Conservation (phyloP, 1,140 invertebrate genomes). For the Zophobas atratus region DNA sequence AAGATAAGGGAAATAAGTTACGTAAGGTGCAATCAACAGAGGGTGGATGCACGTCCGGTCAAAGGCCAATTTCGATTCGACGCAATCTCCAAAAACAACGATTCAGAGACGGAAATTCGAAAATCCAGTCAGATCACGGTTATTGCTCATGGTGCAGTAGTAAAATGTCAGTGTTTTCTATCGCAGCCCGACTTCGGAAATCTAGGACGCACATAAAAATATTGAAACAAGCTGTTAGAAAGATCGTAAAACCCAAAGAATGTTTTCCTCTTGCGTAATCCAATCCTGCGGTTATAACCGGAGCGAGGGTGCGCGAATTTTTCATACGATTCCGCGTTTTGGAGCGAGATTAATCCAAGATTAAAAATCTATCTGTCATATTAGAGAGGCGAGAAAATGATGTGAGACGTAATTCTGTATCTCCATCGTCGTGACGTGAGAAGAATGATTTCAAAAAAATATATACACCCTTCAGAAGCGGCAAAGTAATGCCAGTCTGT, state of each 20-base stretch:
- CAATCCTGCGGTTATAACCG: slow-evolving; percentile 2
- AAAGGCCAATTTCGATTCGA: no score
- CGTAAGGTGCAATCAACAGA: no score
- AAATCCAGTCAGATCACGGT: not conserved
- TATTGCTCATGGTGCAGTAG: not conserved
- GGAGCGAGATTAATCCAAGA: slow-evolving; percentile 33
- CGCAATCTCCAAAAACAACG: no score
- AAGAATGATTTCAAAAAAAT: slow-evolving; percentile 41
- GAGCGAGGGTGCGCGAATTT: not conserved
- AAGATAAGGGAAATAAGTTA: no score
- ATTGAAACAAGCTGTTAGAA: slow-evolving; percentile 20
- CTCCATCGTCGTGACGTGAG: slow-evolving; percentile 18
- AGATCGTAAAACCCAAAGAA: slow-evolving; percentile 17
- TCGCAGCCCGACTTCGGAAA: not conserved
- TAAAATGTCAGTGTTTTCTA: not conserved
- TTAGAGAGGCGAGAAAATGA: slow-evolving; percentile 11
- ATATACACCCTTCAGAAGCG: slow-evolving; percentile 26
- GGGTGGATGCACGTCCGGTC: no score
- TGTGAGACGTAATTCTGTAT: slow-evolving; percentile 34
- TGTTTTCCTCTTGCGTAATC: slow-evolving; percentile 10
- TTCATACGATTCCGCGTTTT: not conserved
- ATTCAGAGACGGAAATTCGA: no score
- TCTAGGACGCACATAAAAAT: slow-evolving; percentile 13
- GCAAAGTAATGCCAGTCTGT: slow-evolving; percentile 24
- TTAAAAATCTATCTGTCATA: slow-evolving; percentile 41